A percentile compares a stretch with the other conserved stretches of the same genome.
Conservation (phyloP, 2,888 invertebrate genomes). For the Mongoloraphidia duomilia region DNA sequence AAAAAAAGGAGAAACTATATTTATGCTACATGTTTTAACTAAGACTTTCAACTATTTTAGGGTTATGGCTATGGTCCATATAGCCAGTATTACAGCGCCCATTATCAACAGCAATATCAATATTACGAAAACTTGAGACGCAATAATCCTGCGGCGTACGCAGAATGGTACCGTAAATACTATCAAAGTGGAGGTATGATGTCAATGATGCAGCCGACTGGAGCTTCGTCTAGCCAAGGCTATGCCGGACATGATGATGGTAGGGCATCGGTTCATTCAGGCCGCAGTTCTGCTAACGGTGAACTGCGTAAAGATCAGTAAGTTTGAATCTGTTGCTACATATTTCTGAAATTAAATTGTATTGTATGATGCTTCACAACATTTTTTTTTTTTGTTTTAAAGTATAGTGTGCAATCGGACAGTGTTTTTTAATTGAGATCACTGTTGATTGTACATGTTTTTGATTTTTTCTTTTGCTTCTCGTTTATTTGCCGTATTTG, state of each 20-base stretch:
- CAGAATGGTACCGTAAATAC: slow-evolving; percentile 63
- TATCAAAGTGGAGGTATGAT: slow-evolving; percentile 24
- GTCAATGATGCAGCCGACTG: not conserved
- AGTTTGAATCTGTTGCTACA: slow-evolving; percentile 19
- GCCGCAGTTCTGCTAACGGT: slow-evolving; percentile 66
- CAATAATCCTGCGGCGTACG: slow-evolving; percentile 65
- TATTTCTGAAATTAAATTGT: slow-evolving; percentile 3
- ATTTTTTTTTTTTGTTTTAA: slow-evolving; percentile 1
- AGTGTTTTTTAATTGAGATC: not conserved
- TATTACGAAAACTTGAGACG: slow-evolving; percentile 66
- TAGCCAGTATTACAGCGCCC: slow-evolving; percentile 44
- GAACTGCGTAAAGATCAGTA: slow-evolving; percentile 40
- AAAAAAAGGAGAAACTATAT: not conserved
- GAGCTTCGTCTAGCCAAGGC: slow-evolving; percentile 18
- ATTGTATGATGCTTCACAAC: slow-evolving; percentile 4
- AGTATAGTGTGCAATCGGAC: not conserved
- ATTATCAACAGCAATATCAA: slow-evolving; percentile 44
- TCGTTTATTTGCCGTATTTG: no score
- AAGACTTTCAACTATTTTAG: slow-evolving; percentile 16
- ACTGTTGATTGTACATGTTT: slow-evolving; percentile 17
- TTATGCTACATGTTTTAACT: not conserved
- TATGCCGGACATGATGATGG: slow-evolving; percentile 38
- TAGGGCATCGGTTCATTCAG: slow-evolving; percentile 67
- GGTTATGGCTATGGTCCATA: slow-evolving; percentile 27
- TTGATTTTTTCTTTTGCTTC: not conserved